A percentile compares a stretch with the other conserved stretches of the same genome.
These are phyloP conservation scores for Sebastes wilsoni DNA, from an alignment of 2,797 vertebrate species.

Conservation along the genomic window DNA sequence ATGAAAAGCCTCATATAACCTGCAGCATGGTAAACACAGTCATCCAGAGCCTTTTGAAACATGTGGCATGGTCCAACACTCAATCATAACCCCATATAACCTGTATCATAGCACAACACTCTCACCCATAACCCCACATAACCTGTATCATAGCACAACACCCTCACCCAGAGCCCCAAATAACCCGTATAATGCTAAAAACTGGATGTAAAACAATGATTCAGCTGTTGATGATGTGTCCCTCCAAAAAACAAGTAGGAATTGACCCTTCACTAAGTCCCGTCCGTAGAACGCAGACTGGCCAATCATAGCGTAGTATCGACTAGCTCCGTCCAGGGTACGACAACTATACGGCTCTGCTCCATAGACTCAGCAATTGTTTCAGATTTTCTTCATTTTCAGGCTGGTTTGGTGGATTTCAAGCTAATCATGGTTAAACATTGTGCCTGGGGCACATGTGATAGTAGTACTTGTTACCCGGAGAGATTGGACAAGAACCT, in stretches of 20 bases:
- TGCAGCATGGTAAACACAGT: conserved; percentile 8
- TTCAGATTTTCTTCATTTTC: background rate
- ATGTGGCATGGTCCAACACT: conserved; percentile 5
- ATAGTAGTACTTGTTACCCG: background rate
- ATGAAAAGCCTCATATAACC: conserved; percentile 27
- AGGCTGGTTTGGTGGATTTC: background rate
- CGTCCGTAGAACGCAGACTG: background rate
- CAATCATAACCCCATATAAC: background rate
- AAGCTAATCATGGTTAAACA: background rate
- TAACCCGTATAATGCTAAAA: background rate
- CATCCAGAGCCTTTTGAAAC: background rate
- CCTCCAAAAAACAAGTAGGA: background rate
- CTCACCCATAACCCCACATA: background rate
- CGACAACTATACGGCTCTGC: too few species aligned
- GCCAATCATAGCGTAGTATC: background rate
- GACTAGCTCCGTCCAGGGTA: too few species aligned
- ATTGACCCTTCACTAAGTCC: background rate
- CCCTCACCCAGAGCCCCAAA: background rate
- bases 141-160: background rate
- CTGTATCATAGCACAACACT: background rate
- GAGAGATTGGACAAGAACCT: too few species aligned
- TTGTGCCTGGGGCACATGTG: background rate
- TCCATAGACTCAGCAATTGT: background rate
- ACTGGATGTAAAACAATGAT: too few species aligned
- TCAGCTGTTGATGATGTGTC: background rate